A percentile compares a stretch with the other conserved stretches of the same genome.
Conservation (phyloP, 2,888 invertebrate genomes). For the Ferrisia virgata region DNA sequence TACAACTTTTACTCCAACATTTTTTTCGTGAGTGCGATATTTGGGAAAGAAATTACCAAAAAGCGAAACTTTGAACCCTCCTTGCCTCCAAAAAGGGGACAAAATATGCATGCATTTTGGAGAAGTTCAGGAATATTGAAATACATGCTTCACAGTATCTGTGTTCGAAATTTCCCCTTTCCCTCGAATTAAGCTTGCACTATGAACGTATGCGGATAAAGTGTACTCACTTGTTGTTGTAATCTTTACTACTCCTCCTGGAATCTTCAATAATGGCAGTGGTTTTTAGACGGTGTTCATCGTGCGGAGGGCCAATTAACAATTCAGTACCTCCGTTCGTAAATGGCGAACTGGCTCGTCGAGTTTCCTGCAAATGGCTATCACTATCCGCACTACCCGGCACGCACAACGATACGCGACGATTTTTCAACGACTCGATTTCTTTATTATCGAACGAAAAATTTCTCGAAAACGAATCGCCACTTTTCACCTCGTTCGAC, state of each 20-base stretch:
- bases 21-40: no score
- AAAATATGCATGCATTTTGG: no score
- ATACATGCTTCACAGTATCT: no score
- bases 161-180: no score
- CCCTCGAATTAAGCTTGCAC: no score
- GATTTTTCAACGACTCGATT: constrained; percentile 32
- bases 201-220: neutral
- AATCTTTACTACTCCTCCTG: constrained; percentile 33
- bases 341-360: constrained; percentile 60
- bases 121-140: no score
- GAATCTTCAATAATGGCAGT: constrained; percentile 45
- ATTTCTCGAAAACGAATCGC: constrained; percentile 16
- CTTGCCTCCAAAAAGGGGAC: no score
- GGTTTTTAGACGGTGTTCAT: constrained; percentile 39
- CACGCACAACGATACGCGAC: constrained; percentile 36
- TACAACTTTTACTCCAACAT: no score
- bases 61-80: no score
- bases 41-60: no score
- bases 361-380: constrained; percentile 29
- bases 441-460: constrained; percentile 41
- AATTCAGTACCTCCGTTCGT: constrained; percentile 73
- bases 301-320: constrained; percentile 59
- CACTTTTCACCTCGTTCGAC: neutral
- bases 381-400: constrained; percentile 29
- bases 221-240: constrained; percentile 17